Evolutionary conservation across 2,888 invertebrate species (phyloP), one percentile per base, ranked within the genome.

Genomic region (Saturnia pavonia): DNA sequence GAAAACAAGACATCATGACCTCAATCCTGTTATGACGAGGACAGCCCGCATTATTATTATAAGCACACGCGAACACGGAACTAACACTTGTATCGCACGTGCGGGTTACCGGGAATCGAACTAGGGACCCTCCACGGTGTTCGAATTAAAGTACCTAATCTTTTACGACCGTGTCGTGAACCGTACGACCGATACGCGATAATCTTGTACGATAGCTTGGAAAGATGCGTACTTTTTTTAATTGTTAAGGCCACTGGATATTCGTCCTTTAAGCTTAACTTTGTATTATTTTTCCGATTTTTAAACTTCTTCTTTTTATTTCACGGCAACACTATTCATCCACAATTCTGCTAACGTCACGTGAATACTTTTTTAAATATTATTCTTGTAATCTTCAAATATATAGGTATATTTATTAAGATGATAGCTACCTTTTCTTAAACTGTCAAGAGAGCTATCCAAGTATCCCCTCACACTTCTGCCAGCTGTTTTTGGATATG

Each of bases 81-180:
- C 57, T 60, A 60, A 60, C 57, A 60, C 57, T 60, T 60, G 25
- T 60, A 60, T 27, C 25, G 57, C 57, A 57, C 57, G 57, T 60
- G 27, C 57, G 7, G 27, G 57, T 60, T 60, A 60, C 57, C 27
- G 57, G 57, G 57, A 60, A 60, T 60, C 27, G 4, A 60, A 60
- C 25, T 27, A 2, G 25, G 25, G 57, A 60, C 57, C 57, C 57
- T 60, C 57, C 57, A 60, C 27, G 27, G 57, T 12, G 57, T 27
- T 60, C 14, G 14, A 60, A 60, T 60, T 60, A 27, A 60, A 60
- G 14, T 60, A 7, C 57, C 4, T 12, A 27, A 16, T 60, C 6
- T 27, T 60, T 60, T 60, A 60, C 65, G 69, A 65, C 63, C 27
- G 63, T 40, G 16, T 54, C 51, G 22, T 51, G 48, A 22, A 51